Base-by-base conservation (phyloP, 2,888 invertebrate genomes). In the Synanthedon vespiformis region DNA sequence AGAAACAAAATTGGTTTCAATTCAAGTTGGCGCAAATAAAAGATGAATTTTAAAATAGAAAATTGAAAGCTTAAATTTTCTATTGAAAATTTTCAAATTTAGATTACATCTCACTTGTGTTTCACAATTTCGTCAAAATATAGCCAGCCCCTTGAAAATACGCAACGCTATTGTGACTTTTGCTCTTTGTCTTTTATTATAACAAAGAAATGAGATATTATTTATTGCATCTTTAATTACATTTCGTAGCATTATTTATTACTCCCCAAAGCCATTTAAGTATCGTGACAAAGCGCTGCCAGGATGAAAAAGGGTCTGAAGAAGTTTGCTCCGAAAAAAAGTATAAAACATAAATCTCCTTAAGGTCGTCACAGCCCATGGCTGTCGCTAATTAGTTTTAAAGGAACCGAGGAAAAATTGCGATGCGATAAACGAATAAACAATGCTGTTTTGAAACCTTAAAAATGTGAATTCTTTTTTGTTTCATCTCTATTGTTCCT, bases 321-420 rank as follows among this genome's bases (percentile, higher is more conserved):
- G 40, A 51, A 51, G 40, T 40, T 40, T 16, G 16, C 40, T 22
- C 16, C 22, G 8, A 41, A 51, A 41, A 51, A 22, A 51, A 18
- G 41, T 51, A n/a, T 44, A 51, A 51, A 51, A 41, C 51, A 22
- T 51, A 51, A 51, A 51, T 51, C 51, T 51, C 22, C 22, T 51
- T 51, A 51, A 22, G 16, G 44, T 22, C 51, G 41, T 40, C 40
- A 51, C 51, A 44, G 51, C 8, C 12, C 51, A 41, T 41, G 51
- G 51, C 41, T 40, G 12, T 14, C 22, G n/a, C 41, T 51, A 51
- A 51, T 51, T 51, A 51, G 40, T 51, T 41, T 51, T 22, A 51
- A 18, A 41, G 40, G 41, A 40, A 18, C 41, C 22, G 12, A 16
- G 44, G 44, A 16, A 13, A 14, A 48, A 50, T 34, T 40, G 14